Evolutionary conservation across 1,140 invertebrate species (phyloP), one percentile per base, ranked within the genome.

Genomic region (Stenopsyche tienmushanensis): DNA sequence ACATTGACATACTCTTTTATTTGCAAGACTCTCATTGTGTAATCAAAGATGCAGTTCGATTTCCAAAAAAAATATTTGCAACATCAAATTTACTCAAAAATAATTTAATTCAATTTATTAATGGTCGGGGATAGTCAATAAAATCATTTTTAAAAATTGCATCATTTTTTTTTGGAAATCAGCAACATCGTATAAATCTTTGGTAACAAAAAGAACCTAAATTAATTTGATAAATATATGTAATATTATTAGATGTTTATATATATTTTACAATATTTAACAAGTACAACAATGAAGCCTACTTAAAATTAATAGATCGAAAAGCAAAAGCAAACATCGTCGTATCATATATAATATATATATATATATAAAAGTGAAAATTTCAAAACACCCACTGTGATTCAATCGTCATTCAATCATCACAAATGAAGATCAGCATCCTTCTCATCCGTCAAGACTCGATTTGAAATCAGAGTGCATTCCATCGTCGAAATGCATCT

Each of bases 231-330:
- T 34, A 5, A 34, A 34, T 34, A 34, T 34, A 7, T 34, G 29
- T 34, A 34, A 34, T 34, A 34, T 34, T 5, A 13, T 34, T 34
- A 34, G 5, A 34, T 13, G 29, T 34, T 34, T 13, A 34, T 7
- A 7, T 34, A 34, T 34, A 34, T 25, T 15, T 60, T 7, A 60
- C 10, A 47, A 60, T 60, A 45, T 60, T 47, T 18, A 60, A 47
- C 44, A 60, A 47, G 45, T 60, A 60, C 57, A 60, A 60, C 57
- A 57, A 57, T 26, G 23, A 60, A 47, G 57, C 42, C 57, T 60
- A 60, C 41, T 41, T 60, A 60, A 57, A 57, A 57, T 47, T 60
- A 60, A 24, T 47, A 47, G 24, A 45, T 42, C 2, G 21, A n/a
- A 60, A 60, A 60, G 57, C 57, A 60, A 47, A 60, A 9, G 44